These are phyloP conservation scores for Sapayoa aenigma DNA, from an alignment of 2,113 vertebrate genomes.

Conservation along the genomic window DNA sequence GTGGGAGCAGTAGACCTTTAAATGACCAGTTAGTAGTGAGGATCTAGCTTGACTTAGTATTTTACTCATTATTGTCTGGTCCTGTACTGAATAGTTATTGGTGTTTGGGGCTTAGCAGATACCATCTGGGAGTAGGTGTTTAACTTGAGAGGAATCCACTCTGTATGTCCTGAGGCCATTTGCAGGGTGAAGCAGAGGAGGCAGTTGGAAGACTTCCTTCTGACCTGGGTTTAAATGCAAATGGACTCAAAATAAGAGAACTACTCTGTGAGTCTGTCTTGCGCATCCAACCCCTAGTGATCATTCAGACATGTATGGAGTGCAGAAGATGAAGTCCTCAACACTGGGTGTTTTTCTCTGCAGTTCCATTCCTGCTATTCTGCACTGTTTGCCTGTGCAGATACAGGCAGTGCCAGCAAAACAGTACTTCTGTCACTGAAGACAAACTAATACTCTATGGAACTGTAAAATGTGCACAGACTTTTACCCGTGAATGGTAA, in stretches of 20 bases:
- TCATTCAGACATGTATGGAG: neutral
- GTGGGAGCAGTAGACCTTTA: neutral
- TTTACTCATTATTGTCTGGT: neutral
- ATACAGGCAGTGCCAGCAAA: neutral
- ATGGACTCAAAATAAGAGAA: neutral
- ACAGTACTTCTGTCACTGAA: neutral
- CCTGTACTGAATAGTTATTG: neutral
- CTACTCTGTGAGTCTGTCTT: neutral
- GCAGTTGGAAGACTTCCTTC: neutral
- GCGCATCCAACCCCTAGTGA: neutral
- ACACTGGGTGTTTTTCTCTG: accelerated
- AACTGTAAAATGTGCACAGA: neutral
- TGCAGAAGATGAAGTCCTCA: neutral
- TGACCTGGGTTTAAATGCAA: neutral
- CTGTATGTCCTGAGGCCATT: neutral
- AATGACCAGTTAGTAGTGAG: neutral
- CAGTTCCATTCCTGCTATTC: neutral
- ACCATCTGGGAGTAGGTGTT: neutral
- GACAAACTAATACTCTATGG: neutral
- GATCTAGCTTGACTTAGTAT: neutral
- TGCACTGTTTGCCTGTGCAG: neutral
- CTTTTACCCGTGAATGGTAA: constrained; percentile 1
- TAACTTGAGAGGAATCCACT: no score
- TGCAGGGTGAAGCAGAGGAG: neutral
- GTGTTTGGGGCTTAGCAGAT: neutral